phyloP scores from a whole-genome alignment of 2,113 vertebrate species.

The Todiramphus chloris region DNA sequence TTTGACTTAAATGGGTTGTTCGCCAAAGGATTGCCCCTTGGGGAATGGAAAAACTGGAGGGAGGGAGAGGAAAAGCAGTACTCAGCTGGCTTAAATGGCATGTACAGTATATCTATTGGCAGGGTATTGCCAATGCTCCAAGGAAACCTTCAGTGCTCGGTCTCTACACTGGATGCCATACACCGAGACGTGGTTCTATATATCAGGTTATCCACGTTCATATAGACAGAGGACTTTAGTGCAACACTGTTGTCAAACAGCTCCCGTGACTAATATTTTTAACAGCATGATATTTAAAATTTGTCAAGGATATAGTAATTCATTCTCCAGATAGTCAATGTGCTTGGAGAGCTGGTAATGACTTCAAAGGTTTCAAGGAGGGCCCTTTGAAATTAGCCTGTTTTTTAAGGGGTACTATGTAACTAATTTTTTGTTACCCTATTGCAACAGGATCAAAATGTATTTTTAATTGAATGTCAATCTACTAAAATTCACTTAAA shows the following conservation, averaged over 20 bases:
- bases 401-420: not conserved
- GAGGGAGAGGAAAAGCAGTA: constrained; percentile 61
- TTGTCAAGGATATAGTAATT: constrained; percentile 76
- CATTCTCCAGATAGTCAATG: constrained; percentile 68
- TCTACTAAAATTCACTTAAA: constrained; percentile 52
- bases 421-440: constrained; percentile 51
- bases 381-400: constrained; percentile 32
- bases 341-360: constrained; percentile 62
- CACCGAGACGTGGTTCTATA: constrained; percentile 39
- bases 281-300: constrained; percentile 76
- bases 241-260: constrained; percentile 59
- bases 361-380: constrained; percentile 69
- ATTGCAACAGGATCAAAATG: constrained; percentile 45
- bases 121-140: constrained; percentile 52
- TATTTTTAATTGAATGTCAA: constrained; percentile 44
- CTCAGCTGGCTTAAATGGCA: constrained; percentile 67
- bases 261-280: constrained; percentile 76
- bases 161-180: constrained; percentile 43
- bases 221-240: constrained; percentile 49
- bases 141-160: constrained; percentile 42
- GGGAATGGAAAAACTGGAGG: constrained; percentile 65
- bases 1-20: constrained; percentile 69
- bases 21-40: constrained; percentile 64
- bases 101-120: constrained; percentile 36
- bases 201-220: constrained; percentile 49